Percentiles rank a stretch among this genome's conserved stretches.
These are phyloP conservation scores for Cochlearius cochlearius DNA, from an alignment of 2,113 vertebrate species.

Conservation along the genomic window DNA sequence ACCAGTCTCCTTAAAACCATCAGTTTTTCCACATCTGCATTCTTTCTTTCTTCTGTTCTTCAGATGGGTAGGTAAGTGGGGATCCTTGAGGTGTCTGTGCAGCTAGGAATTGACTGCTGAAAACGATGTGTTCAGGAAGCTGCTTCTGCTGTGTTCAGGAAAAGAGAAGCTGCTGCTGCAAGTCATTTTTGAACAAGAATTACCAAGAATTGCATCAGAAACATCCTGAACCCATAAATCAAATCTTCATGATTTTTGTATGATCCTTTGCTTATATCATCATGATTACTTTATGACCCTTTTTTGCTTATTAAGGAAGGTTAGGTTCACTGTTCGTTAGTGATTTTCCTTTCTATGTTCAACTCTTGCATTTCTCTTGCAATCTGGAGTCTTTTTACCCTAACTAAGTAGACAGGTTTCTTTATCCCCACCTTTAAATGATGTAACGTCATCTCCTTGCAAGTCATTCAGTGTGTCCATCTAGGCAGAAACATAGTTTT, in stretches of 20 bases:
- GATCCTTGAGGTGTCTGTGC: background rate
- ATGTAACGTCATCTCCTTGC: background rate
- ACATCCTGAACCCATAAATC: background rate
- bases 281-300: background rate
- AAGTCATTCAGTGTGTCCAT: background rate
- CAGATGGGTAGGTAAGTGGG: background rate
- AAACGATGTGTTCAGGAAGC: background rate
- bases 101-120: background rate
- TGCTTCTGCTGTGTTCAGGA: background rate
- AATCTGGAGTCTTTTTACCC: background rate
- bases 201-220: background rate
- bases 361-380: background rate
- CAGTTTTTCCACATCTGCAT: background rate
- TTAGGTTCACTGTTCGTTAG: background rate
- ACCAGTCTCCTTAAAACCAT: background rate
- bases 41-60: background rate
- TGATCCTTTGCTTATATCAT: background rate
- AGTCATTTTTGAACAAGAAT: background rate
- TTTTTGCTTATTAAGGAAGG: background rate
- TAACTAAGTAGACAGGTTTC: background rate
- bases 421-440: slow-evolving; percentile 18
- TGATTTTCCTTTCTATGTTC: background rate
- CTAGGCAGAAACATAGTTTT: background rate
- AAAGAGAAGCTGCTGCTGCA: background rate
- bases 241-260: background rate